Evolutionary conservation across 2,797 vertebrate genomes (phyloP).

Genomic region (Acanthurus lineatus): DNA sequence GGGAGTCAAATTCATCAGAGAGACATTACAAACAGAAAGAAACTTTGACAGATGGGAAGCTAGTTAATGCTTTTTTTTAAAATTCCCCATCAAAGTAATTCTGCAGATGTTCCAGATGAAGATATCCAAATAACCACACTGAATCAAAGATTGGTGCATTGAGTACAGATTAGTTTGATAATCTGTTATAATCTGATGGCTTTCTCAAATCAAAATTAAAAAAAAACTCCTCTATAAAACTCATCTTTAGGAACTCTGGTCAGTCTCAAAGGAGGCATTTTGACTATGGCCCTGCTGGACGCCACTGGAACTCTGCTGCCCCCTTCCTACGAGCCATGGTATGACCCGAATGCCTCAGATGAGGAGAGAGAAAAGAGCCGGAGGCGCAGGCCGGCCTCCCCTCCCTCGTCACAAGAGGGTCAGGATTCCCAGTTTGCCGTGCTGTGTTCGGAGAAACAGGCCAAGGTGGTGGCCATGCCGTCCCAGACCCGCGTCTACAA

Average conservation of each 20-base stretch:
- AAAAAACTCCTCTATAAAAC: neutral
- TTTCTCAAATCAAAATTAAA: neutral
- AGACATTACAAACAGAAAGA: neutral
- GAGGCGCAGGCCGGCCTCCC: constrained; percentile 91
- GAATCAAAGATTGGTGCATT: no score
- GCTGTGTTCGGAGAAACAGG: constrained; percentile 98
- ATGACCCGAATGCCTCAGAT: constrained; percentile 91
- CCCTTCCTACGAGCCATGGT: constrained; percentile 93
- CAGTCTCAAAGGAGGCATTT: constrained; percentile 92
- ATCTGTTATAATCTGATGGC: neutral
- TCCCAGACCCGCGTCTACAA: constrained; percentile 93
- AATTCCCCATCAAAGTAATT: constrained; percentile 1
- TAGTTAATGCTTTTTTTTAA: neutral
- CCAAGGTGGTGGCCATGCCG: constrained; percentile 95
- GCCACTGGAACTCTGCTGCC: constrained; percentile 90
- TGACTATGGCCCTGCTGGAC: constrained; percentile 95
- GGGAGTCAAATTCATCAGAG: no score
- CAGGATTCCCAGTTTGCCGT: constrained; percentile 93
- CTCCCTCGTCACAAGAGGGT: constrained; percentile 92
- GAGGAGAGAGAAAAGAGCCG: constrained; percentile 93
- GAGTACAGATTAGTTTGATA: neutral
- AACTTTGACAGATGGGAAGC: neutral
- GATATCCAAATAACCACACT: neutral
- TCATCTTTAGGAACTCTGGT: constrained; percentile 88
- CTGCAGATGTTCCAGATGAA: neutral